phyloP scores from a whole-genome alignment of 2,797 vertebrate species.

The Falco naumanni region DNA sequence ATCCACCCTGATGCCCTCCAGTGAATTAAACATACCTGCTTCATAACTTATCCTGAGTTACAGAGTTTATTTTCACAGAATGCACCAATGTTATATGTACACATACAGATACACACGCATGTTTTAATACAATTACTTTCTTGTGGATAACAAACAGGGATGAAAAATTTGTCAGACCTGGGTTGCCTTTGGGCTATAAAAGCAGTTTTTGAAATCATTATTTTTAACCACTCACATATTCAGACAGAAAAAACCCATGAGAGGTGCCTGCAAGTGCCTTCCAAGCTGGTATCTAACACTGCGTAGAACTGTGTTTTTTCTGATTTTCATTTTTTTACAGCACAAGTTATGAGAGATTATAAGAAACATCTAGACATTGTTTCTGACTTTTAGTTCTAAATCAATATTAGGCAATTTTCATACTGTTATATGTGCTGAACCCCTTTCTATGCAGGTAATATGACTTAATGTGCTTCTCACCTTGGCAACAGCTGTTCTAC shows the following conservation, averaged over 20 bases:
- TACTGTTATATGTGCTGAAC: background rate
- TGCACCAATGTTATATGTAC: background rate
- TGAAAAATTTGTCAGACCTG: background rate
- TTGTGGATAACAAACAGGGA: background rate
- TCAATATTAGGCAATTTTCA: background rate
- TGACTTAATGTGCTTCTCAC: background rate
- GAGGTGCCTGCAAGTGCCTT: background rate
- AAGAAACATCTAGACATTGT: background rate
- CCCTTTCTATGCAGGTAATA: background rate
- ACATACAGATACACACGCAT: rapidly evolving
- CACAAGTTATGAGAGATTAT: background rate
- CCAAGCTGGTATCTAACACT: background rate
- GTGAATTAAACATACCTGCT: no score
- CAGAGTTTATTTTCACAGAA: no score
- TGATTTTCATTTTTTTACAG: background rate
- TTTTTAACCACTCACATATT: background rate
- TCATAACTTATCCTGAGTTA: no score
- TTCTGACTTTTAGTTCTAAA: background rate
- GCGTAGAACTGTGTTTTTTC: background rate
- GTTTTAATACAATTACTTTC: background rate
- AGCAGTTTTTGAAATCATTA: background rate
- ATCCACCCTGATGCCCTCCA: no score
- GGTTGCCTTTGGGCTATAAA: background rate
- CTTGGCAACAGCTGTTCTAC: background rate
- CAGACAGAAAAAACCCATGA: background rate